phyloP scores from a whole-genome alignment of 1,140 invertebrate genomes.

The Chrysomallon squamiferum region DNA sequence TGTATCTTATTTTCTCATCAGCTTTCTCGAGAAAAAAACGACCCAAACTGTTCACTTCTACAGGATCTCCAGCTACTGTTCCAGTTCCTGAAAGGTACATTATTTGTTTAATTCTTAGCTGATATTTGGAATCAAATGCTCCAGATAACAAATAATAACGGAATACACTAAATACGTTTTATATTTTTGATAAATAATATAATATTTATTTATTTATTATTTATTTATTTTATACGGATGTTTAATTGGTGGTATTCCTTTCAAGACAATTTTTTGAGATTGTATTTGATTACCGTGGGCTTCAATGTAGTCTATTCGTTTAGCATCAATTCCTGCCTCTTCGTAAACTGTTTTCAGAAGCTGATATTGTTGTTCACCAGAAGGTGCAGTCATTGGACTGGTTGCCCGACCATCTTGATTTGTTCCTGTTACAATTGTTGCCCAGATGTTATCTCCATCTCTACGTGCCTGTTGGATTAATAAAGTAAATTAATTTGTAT shows the following conservation, averaged over 20 bases:
- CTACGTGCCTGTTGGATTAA: slow-evolving; percentile 14
- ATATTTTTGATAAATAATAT: too few species aligned
- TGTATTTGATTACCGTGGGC: slow-evolving; percentile 19
- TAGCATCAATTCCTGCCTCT: slow-evolving; percentile 12
- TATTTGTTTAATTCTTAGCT: neutral
- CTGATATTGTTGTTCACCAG: slow-evolving; percentile 19
- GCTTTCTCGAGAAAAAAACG: slow-evolving; percentile 76
- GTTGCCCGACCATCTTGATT: slow-evolving; percentile 35
- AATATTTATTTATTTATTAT: too few species aligned
- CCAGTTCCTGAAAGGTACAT: slow-evolving; percentile 36
- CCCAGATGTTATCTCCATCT: slow-evolving; percentile 28
- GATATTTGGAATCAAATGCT: too few species aligned
- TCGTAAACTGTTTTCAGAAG: slow-evolving; percentile 17
- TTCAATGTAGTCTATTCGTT: slow-evolving; percentile 29
- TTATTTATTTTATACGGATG: neutral
- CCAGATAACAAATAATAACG: too few species aligned
- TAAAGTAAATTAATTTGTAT: too few species aligned
- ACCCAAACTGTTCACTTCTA: slow-evolving; percentile 30
- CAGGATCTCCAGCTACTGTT: slow-evolving; percentile 39
- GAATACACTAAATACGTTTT: too few species aligned
- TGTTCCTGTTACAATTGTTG: slow-evolving; percentile 13
- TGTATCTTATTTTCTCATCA: slow-evolving; percentile 67
- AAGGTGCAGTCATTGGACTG: slow-evolving; percentile 30
- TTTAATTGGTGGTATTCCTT: neutral
- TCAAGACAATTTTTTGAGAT: neutral